Conservation (phyloP, 2,888 invertebrate species). For the Nomada ruficornis region DNA sequence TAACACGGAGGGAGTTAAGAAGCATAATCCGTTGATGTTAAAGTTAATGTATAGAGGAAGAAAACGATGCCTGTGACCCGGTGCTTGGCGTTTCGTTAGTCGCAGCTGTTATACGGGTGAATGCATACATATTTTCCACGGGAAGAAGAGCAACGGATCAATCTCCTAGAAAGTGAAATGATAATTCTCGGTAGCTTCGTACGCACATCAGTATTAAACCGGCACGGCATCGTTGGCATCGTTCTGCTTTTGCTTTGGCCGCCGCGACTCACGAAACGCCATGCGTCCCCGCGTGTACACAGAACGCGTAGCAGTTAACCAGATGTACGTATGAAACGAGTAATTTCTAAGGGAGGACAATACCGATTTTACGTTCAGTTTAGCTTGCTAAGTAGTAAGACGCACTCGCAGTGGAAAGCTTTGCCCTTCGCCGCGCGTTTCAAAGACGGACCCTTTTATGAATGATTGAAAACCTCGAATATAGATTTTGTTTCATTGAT, state of each 20-base stretch:
- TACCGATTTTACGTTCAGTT: conserved; percentile 77
- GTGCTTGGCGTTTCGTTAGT: conserved; percentile 24
- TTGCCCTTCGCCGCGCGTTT: conserved; percentile 42
- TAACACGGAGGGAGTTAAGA: conserved; percentile 14
- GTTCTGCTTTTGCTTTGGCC: background rate
- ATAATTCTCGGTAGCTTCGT: background rate
- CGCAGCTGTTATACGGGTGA: background rate
- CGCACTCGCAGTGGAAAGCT: conserved; percentile 56
- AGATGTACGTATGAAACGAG: conserved; percentile 55
- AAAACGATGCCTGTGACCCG: conserved; percentile 45
- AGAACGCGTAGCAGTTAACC: conserved; percentile 52
- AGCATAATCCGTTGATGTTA: conserved; percentile 28
- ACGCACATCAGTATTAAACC: conserved; percentile 35
- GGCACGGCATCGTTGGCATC: background rate
- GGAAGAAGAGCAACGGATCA: background rate
- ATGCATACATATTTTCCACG: background rate
- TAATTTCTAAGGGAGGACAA: conserved; percentile 81
- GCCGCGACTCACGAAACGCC: conserved; percentile 29
- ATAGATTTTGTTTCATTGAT: too few species aligned
- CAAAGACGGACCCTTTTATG: conserved; percentile 19
- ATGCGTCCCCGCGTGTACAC: conserved; percentile 34
- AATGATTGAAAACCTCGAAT: background rate
- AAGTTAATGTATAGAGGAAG: conserved; percentile 45
- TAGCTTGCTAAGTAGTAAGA: conserved; percentile 68
- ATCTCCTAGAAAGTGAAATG: background rate